These are phyloP conservation scores for Ceuthmochares aereus DNA, from an alignment of 2,113 vertebrate species.

Conservation along the genomic window DNA sequence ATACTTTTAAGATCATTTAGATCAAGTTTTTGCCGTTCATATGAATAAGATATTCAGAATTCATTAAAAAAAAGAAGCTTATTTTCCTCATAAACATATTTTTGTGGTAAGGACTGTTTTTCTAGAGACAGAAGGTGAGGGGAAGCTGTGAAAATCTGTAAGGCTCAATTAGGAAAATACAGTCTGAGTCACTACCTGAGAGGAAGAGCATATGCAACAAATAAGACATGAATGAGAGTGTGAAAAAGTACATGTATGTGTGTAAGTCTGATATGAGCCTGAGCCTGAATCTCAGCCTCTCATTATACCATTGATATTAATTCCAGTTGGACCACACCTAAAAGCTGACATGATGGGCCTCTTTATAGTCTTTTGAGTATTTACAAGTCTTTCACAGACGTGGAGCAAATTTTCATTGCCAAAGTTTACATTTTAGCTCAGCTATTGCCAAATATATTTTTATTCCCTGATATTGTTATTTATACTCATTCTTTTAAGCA, in stretches of 20 bases:
- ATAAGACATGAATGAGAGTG: neutral
- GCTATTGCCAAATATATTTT: neutral
- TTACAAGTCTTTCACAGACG: neutral
- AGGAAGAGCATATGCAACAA: neutral
- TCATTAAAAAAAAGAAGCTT: neutral
- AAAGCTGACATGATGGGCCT: neutral
- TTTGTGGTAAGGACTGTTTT: neutral
- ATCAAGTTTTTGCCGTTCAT: neutral
- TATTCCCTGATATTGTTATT: neutral
- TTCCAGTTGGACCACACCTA: neutral
- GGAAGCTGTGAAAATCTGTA: neutral
- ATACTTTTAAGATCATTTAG: neutral
- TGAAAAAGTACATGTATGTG: neutral
- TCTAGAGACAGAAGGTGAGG: neutral
- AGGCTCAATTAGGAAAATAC: neutral
- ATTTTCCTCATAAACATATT: neutral
- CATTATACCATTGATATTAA: neutral
- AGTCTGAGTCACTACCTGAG: accelerated
- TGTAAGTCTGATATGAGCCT: neutral
- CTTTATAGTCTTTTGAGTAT: neutral
- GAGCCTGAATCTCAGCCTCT: neutral
- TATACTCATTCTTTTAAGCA: neutral
- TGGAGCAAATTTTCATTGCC: neutral
- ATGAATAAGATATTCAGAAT: neutral
- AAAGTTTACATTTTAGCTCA: neutral